Evolutionary conservation across 2,888 invertebrate species (phyloP).

Genomic region (Actias luna): DNA sequence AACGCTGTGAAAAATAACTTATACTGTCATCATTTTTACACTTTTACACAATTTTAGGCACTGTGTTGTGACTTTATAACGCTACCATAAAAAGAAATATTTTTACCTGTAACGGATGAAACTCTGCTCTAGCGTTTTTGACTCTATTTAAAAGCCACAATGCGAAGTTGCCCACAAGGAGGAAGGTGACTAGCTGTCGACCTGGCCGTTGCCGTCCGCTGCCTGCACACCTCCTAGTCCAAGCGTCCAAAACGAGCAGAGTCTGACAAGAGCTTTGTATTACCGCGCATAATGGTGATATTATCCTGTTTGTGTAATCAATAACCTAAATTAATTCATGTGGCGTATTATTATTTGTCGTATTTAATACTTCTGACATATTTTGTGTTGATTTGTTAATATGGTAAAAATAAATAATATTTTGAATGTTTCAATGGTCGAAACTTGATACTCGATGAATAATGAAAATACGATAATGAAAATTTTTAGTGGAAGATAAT

Average conservation of each 20-base stretch:
- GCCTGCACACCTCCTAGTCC: conserved; percentile 81
- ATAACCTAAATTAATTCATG: neutral
- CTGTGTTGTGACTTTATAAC: no score
- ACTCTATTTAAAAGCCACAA: conserved; percentile 86
- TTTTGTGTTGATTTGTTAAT: no score
- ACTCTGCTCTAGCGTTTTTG: conserved; percentile 85
- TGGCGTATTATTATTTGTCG: neutral
- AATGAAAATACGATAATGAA: no score
- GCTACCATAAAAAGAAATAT: no score
- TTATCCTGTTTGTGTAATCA: conserved; percentile 48
- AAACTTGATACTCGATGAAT: no score
- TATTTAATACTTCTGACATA: no score
- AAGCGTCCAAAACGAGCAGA: conserved; percentile 79
- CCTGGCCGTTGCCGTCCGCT: conserved; percentile 78
- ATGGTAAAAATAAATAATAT: no score
- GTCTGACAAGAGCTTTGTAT: conserved; percentile 85
- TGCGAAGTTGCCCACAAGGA: conserved; percentile 84
- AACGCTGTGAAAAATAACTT: no score
- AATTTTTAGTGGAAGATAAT: no score
- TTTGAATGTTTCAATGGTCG: no score
- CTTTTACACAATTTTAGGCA: no score
- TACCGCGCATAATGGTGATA: conserved; percentile 76
- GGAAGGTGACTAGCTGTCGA: conserved; percentile 86
- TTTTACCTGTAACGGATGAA: conserved; percentile 83
- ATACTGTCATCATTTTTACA: no score